Conservation (phyloP, 2,888 invertebrate genomes). For the Hyposoter dolosus region DNA sequence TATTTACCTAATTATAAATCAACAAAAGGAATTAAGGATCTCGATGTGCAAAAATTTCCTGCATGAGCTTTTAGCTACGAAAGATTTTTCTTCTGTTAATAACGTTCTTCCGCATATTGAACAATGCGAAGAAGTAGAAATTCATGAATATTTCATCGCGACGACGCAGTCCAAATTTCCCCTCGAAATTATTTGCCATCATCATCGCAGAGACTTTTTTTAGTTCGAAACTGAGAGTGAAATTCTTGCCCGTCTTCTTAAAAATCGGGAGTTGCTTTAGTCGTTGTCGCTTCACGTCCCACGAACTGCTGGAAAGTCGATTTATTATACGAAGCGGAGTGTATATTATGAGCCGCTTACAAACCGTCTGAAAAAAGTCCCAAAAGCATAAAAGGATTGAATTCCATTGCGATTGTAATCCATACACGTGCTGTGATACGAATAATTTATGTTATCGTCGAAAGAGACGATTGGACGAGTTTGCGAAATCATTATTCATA, state of each 20-base stretch:
- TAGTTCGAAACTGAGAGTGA: not conserved
- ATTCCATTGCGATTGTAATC: slow-evolving; percentile 62
- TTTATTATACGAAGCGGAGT: not conserved
- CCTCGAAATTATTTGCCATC: not conserved
- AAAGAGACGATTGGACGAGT: slow-evolving; percentile 8
- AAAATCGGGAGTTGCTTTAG: slow-evolving; percentile 64
- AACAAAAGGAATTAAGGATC: slow-evolving; percentile 41
- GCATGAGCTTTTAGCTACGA: slow-evolving; percentile 25
- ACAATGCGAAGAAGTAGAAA: not conserved
- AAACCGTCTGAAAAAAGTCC: slow-evolving; percentile 17
- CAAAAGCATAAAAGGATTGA: slow-evolving; percentile 31
- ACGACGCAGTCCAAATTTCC: not conserved
- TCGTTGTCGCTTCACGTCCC: slow-evolving; percentile 25
- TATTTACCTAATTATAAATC: slow-evolving; percentile 24
- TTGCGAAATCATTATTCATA: slow-evolving; percentile 17
- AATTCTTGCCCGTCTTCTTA: slow-evolving; percentile 65
- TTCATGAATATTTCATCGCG: not conserved
- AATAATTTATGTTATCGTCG: slow-evolving; percentile 47
- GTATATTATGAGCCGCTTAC: slow-evolving; percentile 16
- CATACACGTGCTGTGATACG: slow-evolving; percentile 69
- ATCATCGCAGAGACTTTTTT: not conserved
- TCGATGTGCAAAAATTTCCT: slow-evolving; percentile 48
- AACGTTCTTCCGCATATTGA: not conserved
- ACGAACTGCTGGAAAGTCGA: slow-evolving; percentile 22
- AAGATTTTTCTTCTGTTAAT: not conserved